Evolutionary conservation across 2,113 vertebrate genomes (phyloP).

Genomic region (Tachycineta bicolor): DNA sequence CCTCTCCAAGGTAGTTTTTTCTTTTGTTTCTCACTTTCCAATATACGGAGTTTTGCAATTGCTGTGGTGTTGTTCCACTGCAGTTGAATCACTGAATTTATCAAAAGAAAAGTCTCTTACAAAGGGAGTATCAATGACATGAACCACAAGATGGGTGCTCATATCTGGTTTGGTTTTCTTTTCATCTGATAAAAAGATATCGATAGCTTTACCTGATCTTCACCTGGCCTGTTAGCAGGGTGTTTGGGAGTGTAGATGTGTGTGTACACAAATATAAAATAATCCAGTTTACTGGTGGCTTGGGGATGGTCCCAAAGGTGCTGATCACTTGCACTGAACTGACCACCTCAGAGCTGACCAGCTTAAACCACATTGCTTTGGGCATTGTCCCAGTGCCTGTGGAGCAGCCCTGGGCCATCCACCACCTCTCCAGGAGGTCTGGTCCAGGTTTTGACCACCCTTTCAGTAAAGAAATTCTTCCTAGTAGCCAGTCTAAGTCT

Average conservation of each 20-base stretch:
- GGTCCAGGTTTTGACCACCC: neutral
- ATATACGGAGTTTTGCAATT: neutral
- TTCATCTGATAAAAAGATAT: neutral
- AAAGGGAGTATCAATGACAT: neutral
- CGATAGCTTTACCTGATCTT: neutral
- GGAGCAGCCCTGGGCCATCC: neutral
- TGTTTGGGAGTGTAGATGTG: neutral
- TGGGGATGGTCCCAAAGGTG: neutral
- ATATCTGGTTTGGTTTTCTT: neutral
- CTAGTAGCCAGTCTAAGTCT: neutral
- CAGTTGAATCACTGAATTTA: neutral
- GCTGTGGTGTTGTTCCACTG: neutral
- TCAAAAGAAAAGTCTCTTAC: neutral
- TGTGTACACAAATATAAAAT: neutral
- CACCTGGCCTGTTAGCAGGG: neutral
- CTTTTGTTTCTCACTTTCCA: neutral
- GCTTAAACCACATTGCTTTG: neutral
- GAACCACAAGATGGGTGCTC: neutral
- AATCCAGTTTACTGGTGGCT: neutral
- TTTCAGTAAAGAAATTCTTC: neutral
- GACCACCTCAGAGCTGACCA: neutral
- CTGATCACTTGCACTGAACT: neutral
- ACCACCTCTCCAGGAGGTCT: neutral
- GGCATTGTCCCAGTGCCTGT: neutral
- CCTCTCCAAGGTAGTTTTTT: neutral